A percentile compares a stretch with the other conserved stretches of the same genome.
These are phyloP conservation scores for Caenorhabditis remanei DNA, from an alignment of 1,140 invertebrate genomes.

Conservation along the genomic window DNA sequence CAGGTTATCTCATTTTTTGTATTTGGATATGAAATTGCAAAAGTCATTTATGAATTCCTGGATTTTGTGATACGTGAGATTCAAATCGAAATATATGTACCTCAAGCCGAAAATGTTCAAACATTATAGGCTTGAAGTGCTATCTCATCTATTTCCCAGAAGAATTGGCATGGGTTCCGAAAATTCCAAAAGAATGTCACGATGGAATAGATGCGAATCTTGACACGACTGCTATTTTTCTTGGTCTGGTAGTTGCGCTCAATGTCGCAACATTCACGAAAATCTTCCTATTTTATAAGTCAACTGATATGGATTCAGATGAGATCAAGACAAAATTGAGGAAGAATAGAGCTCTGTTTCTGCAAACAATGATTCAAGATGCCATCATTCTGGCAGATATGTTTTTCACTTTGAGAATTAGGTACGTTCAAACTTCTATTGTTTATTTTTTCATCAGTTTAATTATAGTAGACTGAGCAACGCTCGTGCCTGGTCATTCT, in stretches of 20 bases:
- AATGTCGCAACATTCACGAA: slow-evolving; percentile 13
- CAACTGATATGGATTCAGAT: not conserved
- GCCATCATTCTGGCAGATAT: not conserved
- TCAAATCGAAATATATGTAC: not conserved
- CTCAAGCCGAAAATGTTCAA: not conserved
- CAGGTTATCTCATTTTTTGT: not conserved
- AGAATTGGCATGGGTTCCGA: not conserved
- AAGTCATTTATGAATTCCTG: not conserved
- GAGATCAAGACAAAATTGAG: not conserved
- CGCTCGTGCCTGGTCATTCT: not conserved
- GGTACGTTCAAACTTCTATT: not conserved
- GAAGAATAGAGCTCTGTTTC: not conserved
- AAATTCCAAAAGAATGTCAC: not conserved
- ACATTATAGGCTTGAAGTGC: not conserved
- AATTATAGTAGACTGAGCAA: not conserved
- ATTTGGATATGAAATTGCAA: not conserved
- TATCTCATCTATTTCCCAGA: not conserved
- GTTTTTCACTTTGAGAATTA: slow-evolving; percentile 13
- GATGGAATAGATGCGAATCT: not conserved
- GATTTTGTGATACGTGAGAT: not conserved
- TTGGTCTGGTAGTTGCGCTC: not conserved
- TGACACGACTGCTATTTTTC: not conserved
- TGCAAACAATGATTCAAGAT: slow-evolving; percentile 20
- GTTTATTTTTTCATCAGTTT: not conserved
- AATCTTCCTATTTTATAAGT: slow-evolving; percentile 31